Evolutionary conservation across 2,113 vertebrate species (phyloP), one percentile per base, ranked within the genome.

Genomic region (Heloderma charlesbogerti): DNA sequence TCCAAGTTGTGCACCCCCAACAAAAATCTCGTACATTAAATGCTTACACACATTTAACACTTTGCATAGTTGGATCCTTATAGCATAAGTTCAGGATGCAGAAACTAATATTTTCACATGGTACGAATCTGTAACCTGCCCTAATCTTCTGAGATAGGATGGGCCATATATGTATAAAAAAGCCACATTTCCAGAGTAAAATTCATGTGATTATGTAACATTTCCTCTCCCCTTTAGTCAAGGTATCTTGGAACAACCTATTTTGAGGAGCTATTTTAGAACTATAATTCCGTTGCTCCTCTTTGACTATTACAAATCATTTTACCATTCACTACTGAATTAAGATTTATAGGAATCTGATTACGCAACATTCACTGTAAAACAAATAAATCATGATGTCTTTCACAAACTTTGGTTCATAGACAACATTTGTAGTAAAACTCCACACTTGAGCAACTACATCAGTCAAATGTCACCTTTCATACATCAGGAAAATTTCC

Each of bases 301-400:
- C 48, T 25, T 67, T 20, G 66, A 81, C 2, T 3, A 29, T 90
- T 93, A 84, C 93, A 51, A 95, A 92, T 95, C 48, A 91, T 94
- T 92, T 97, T 93, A 94, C 94, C 88, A 93, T 95, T 93, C 87
- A 88, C 79, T 92, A 87, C 92, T 88, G 60, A 91, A 83, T 84
- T 91, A 94, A 92, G 91, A 87, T 94, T 94, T 95, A 94, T 95
- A 95, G 91, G 94, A 92, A 96, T 95, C 92, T 95, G 94, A 89
- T 94, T 88, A 96, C 93, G 84, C 89, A 89, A 91, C 84, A 91
- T 87, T 94, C 6, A 45, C 40, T 12, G 9, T 40, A 25, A 77
- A 43, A 43, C n/a, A 22, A 20, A 22, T 51, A 51, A 51, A 51
- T 51, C 48, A 77, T 29, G 5, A 29, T 48, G 15, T 45, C 71